Conservation (phyloP, 2,888 invertebrate species). For the Incurvaria masculella region DNA sequence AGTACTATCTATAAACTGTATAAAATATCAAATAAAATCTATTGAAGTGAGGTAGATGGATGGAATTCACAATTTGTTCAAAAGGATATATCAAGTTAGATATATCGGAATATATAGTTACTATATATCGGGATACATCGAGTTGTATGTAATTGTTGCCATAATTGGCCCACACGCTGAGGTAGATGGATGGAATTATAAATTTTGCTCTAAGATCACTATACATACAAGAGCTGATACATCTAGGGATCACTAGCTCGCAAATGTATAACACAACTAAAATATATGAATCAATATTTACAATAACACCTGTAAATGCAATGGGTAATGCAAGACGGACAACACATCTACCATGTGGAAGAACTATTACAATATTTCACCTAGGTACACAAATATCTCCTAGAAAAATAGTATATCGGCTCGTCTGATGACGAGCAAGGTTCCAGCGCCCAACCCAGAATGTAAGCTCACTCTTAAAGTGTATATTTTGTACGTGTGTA, state of each 20-base stretch:
- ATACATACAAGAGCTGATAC: too few species aligned
- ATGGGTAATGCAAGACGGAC: too few species aligned
- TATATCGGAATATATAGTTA: too few species aligned
- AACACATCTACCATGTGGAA: not conserved
- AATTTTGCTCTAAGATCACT: slow-evolving; percentile 13
- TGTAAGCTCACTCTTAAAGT: not conserved
- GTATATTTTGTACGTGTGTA: too few species aligned
- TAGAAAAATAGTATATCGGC: not conserved
- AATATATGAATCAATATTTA: too few species aligned
- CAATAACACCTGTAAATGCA: too few species aligned
- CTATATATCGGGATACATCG: too few species aligned
- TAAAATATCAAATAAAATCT: slow-evolving; percentile 60
- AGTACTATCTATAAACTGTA: slow-evolving; percentile 56
- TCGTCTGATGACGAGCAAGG: not conserved
- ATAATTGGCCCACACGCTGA: slow-evolving; percentile 53
- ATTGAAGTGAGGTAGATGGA: slow-evolving; percentile 70
- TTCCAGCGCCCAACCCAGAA: not conserved
- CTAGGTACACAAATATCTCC: not conserved
- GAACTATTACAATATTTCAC: not conserved
- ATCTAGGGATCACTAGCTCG: too few species aligned
- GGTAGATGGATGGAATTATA: slow-evolving; percentile 60
- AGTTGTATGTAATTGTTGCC: slow-evolving; percentile 33
- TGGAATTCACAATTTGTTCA: slow-evolving; percentile 61
- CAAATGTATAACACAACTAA: too few species aligned
- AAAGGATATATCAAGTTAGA: not conserved